phyloP scores from a whole-genome alignment of 2,113 vertebrate genomes.

The Falco punctatus region DNA sequence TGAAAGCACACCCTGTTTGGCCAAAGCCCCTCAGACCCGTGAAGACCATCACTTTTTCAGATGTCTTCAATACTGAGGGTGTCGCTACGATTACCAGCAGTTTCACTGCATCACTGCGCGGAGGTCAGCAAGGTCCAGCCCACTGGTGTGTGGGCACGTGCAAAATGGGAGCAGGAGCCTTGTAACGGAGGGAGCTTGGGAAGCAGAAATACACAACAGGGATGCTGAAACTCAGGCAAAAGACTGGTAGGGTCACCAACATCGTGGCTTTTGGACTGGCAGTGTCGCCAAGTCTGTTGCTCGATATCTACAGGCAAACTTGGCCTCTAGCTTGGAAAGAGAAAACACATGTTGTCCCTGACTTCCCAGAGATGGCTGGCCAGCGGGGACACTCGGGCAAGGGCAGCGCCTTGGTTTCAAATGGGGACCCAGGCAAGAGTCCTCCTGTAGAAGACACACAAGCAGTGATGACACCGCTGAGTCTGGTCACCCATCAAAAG shows the following conservation, averaged over 20 bases:
- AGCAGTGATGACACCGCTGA: neutral
- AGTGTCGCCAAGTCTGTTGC: neutral
- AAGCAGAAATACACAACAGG: neutral
- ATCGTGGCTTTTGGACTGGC: neutral
- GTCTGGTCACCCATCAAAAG: neutral
- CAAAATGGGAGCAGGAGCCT: neutral
- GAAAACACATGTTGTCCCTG: neutral
- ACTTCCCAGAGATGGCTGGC: rapidly evolving
- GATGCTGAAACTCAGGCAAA: neutral
- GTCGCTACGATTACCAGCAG: neutral
- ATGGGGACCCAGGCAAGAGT: neutral
- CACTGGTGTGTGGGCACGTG: rapidly evolving
- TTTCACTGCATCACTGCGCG: rapidly evolving
- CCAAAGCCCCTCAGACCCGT: neutral
- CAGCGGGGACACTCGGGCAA: rapidly evolving
- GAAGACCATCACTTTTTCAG: neutral
- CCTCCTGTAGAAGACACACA: rapidly evolving
- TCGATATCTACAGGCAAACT: neutral
- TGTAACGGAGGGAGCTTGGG: neutral
- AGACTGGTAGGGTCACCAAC: no score
- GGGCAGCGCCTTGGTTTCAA: neutral
- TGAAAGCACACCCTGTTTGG: neutral
- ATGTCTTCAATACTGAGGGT: rapidly evolving
- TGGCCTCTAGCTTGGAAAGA: neutral
- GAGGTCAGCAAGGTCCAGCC: neutral